phyloP scores from a whole-genome alignment of 2,888 invertebrate genomes.

The Apodemia mormo region DNA sequence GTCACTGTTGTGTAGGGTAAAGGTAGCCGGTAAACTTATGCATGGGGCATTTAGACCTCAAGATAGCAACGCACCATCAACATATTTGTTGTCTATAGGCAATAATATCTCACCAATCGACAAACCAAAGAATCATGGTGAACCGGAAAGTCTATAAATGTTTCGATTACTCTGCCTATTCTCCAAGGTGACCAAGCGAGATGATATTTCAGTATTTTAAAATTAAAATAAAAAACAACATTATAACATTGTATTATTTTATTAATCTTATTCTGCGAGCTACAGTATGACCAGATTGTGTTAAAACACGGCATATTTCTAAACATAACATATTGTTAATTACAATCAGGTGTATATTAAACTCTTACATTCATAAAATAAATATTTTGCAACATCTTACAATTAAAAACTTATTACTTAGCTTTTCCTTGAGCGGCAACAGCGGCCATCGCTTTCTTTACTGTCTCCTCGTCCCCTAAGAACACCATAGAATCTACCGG shows the following conservation, averaged over 20 bases:
- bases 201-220: too few relatives aligned
- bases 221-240: too few relatives aligned
- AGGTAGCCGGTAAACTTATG: too few relatives aligned
- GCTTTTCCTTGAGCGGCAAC: constrained; percentile 91
- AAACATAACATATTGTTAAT: not conserved
- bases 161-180: too few relatives aligned
- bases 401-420: constrained; percentile 65
- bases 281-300: constrained; percentile 5
- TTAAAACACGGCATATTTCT: not conserved
- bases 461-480: constrained; percentile 89
- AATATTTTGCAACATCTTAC: constrained; percentile 6
- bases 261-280: not conserved
- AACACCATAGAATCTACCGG: constrained; percentile 87
- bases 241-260: not conserved
- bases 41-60: too few relatives aligned
- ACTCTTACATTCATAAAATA: constrained; percentile 19
- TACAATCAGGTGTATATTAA: not conserved
- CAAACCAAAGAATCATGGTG: too few relatives aligned
- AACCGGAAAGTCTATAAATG: too few relatives aligned
- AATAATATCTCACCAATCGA: too few relatives aligned
- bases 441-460: constrained; percentile 88
- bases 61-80: too few relatives aligned
- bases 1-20: too few relatives aligned
- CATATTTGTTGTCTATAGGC: too few relatives aligned
- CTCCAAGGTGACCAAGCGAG: too few relatives aligned